Base-by-base conservation (phyloP, 2,797 vertebrate species). In the Anolis apletophallus region DNA sequence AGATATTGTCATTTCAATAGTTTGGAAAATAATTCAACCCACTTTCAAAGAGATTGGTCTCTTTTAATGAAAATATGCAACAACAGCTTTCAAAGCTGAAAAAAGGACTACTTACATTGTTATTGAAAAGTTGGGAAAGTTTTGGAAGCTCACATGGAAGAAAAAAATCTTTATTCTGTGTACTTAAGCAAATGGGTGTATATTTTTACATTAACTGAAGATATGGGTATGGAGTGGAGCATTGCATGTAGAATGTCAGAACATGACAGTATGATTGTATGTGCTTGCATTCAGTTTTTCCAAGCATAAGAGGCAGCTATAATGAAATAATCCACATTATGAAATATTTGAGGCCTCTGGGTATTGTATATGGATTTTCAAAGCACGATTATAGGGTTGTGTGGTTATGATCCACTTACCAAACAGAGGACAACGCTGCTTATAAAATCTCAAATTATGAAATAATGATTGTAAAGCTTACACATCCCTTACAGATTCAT, bases 201-300 rank as follows among this genome's bases (percentile, higher is more conserved):
- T 6, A 85, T 84, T 91, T 84, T 87, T 82, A 83, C 69, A 10
- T 40, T 79, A 46, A 1, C 34, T 68, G 52, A 67, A 85, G 75
- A 23, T 64, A 64, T 61, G n/a, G 59, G 21, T 61, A 61, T 61
- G 59, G 59, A 61, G 59, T 61, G 59, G 80, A 81, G 69, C 29
- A 75, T n/a, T 74, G 83, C 36, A 69, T 61, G 29, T 50, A 77
- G 67, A 77, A 85, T 84, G 29, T 76, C 83, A 77, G 71, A 69
- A 61, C n/a, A 75, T 68, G 87, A 54, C 0, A 68, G 10, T 16
- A 55, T 77, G 26, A 57, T 46, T 61, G 19, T 80, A 67, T 1
- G 34, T 32, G 84, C 74, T 78, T 85, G 11, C 57, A 29, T 50
- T n/a, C 54, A 40, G 61, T 46, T 64, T 50, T 40, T 32, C 21